Evolutionary conservation across 2,113 vertebrate species (phyloP), one percentile per base, ranked within the genome.

Genomic region (Fulica atra): DNA sequence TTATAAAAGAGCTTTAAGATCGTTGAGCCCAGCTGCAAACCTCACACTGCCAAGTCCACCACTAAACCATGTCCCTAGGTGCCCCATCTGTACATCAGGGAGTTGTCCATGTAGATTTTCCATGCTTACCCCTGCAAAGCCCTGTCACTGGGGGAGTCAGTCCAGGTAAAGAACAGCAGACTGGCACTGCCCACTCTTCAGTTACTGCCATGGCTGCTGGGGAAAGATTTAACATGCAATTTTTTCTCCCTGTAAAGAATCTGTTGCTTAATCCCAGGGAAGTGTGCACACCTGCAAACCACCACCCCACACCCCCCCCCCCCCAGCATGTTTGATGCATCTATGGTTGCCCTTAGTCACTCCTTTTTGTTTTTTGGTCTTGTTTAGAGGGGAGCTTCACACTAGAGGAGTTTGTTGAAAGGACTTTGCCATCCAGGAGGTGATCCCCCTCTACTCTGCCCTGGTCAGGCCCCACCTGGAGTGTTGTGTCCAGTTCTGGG

Each of bases 191-290:
- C 11, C 33, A 13, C 63, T 50, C 46, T 83, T 61, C 13, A 9
- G 1, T 71, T 74, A 56, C 46, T 83, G 40, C 35, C 0, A 0
- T 4, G 36, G 12, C 2, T 50, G 38, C 17, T 50, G 33, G 35
- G 28, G 15, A 29, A 40, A 21, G 23, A 8, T 70, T 86, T 48
- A 50, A 54, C n/a, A 28, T 15, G 8, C 2, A 2, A 11, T 29
- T 87, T 68, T 68, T 73, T 57, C n/a, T 95, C 25, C 44, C 59
- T 36, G 7, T 68, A 40, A 82, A 73, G 40, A 85, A 53, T 14
- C 57, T 61, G 31, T 50, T 93, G 20, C 8, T 63, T 54, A 24
- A 48, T 69, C 57, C 11, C 17, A 28, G 29, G 6, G 50, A 13
- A 70, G 9, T 3, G 0, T 35, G 20, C 56, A 29, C 7, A 17